Evolutionary conservation across 2,888 invertebrate species (phyloP).

Genomic region (Tenthredo notha): DNA sequence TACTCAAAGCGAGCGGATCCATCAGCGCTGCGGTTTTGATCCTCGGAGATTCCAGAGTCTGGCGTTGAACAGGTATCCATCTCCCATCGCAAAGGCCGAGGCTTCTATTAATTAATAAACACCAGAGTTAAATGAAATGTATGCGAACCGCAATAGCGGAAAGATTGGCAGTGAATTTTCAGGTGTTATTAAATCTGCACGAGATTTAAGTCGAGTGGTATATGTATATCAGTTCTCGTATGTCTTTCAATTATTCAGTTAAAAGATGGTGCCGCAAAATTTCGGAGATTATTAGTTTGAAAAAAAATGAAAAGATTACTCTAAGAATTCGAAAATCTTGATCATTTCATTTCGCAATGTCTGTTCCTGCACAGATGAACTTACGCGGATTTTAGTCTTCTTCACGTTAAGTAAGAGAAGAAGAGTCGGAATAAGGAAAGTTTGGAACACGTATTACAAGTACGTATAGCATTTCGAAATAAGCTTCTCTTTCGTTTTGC

Average conservation of each 20-base stretch:
- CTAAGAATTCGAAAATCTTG: neutral
- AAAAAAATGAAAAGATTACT: neutral
- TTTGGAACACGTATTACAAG: neutral
- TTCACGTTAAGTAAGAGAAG: neutral
- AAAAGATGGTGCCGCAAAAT: neutral
- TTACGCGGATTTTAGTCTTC: neutral
- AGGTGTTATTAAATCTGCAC: neutral
- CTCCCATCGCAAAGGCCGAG: neutral
- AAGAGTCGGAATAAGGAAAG: neutral
- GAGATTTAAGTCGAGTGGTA: neutral
- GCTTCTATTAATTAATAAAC: conserved; percentile 42
- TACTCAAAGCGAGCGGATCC: conserved; percentile 47
- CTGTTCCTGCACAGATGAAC: neutral
- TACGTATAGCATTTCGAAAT: conserved; percentile 1
- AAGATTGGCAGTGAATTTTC: neutral
- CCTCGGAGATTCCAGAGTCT: conserved; percentile 40
- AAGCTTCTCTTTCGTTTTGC: neutral
- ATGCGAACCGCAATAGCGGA: conserved; percentile 18
- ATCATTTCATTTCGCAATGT: neutral
- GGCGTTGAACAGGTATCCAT: neutral
- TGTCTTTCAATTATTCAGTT: neutral
- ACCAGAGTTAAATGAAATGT: conserved; percentile 33
- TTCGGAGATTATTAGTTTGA: neutral
- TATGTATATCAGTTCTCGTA: neutral
- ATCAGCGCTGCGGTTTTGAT: conserved; percentile 47